Evolutionary conservation across 2,113 vertebrate genomes (phyloP).

Genomic region (Brevimyrus niger): DNA sequence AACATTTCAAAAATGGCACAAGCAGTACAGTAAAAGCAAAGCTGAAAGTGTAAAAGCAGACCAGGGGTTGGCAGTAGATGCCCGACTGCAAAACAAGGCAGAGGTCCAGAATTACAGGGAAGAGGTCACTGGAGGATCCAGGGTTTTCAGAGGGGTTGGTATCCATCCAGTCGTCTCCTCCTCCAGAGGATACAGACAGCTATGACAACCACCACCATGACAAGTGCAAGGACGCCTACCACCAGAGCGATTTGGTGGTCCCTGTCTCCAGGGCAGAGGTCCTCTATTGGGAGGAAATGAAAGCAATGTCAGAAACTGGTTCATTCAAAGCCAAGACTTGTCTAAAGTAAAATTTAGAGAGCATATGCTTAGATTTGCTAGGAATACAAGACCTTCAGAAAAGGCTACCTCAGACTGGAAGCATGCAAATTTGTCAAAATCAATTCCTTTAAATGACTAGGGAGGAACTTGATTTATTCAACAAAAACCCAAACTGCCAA

Average conservation of each 20-base stretch:
- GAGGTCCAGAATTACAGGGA: background rate
- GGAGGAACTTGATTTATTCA: background rate
- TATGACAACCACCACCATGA: conserved; percentile 65
- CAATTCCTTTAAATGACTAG: background rate
- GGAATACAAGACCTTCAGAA: background rate
- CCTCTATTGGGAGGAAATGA: conserved; percentile 40
- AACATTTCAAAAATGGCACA: background rate
- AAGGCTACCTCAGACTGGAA: background rate
- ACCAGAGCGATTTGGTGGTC: conserved; percentile 58
- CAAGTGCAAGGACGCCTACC: conserved; percentile 61
- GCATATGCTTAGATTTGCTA: background rate
- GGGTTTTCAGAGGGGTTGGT: conserved; percentile 66
- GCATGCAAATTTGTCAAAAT: background rate
- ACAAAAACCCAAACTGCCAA: background rate
- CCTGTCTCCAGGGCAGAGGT: conserved; percentile 46
- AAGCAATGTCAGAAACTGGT: background rate
- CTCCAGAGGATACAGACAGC: conserved; percentile 61
- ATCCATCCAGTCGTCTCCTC: conserved; percentile 47
- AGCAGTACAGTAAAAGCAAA: background rate
- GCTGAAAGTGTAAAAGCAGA: background rate
- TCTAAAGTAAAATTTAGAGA: background rate
- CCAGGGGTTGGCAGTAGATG: background rate
- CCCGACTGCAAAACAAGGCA: background rate
- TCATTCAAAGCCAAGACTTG: background rate
- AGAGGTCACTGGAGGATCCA: background rate